These are phyloP conservation scores for Leistus spinibarbis DNA, from an alignment of 2,888 invertebrate species.

Conservation along the genomic window DNA sequence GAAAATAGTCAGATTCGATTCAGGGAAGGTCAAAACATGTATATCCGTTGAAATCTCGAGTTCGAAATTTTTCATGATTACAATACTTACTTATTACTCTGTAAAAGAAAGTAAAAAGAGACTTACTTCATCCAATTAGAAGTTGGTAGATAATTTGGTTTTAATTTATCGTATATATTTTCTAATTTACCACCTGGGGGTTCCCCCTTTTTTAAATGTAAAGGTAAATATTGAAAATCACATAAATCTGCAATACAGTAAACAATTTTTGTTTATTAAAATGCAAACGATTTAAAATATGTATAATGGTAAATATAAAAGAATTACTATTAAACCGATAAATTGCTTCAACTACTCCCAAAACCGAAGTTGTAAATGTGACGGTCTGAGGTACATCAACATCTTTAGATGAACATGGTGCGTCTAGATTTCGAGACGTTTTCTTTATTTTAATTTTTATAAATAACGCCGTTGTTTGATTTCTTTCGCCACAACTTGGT, in stretches of 20 bases:
- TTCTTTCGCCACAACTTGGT: conserved; percentile 73
- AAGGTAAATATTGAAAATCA: conserved; percentile 92
- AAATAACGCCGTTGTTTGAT: conserved; percentile 71
- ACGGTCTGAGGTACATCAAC: conserved; percentile 56
- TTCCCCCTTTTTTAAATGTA: conserved; percentile 58
- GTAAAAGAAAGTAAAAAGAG: conserved; percentile 2
- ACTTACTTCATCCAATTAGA: conserved; percentile 60
- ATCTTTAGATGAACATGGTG: conserved; percentile 50
- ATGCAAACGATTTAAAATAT: conserved; percentile 24
- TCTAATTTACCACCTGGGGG: conserved; percentile 57
- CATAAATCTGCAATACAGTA: conserved; percentile 67
- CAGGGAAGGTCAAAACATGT: no score
- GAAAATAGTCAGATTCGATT: no score
- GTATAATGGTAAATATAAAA: background rate
- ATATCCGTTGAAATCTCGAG: no score
- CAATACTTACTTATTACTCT: no score
- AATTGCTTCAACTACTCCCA: conserved; percentile 66
- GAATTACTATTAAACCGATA: conserved; percentile 70
- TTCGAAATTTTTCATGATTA: no score
- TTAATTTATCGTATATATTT: conserved; percentile 67
- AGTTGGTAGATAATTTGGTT: conserved; percentile 62
- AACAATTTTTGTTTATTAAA: background rate
- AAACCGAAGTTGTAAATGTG: conserved; percentile 52
- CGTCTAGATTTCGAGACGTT: conserved; percentile 31
- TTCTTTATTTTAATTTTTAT: conserved; percentile 70